phyloP scores from a whole-genome alignment of 2,888 invertebrate species.

The Petrolisthes cinctipes region DNA sequence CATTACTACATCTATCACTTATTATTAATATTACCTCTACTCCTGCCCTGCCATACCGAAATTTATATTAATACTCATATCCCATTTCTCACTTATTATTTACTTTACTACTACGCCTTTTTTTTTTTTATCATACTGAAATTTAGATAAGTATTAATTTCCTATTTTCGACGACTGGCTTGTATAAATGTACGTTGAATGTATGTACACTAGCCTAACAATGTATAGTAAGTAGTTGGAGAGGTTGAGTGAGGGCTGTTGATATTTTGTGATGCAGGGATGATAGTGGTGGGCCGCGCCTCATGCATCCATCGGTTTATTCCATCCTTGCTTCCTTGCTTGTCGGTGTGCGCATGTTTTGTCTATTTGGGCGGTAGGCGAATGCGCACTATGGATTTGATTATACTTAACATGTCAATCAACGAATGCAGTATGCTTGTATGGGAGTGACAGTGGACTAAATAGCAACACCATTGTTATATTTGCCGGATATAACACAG shows the following conservation, averaged over 20 bases:
- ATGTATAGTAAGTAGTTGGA: neutral
- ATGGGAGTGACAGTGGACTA: too few species aligned
- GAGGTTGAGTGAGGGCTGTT: neutral
- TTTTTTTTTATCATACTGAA: too few species aligned
- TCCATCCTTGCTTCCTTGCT: neutral
- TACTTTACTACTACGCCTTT: neutral
- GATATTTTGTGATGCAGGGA: conserved; percentile 1
- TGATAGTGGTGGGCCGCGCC: neutral
- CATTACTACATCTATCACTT: too few species aligned
- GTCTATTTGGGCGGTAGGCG: neutral
- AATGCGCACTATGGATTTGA: neutral
- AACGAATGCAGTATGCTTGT: neutral
- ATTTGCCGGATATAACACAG: too few species aligned
- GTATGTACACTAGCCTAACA: too few species aligned
- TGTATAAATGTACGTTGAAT: too few species aligned
- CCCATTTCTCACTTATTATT: neutral
- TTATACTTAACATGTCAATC: neutral
- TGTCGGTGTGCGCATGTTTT: conserved; percentile 10
- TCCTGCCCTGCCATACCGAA: neutral
- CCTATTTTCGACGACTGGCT: too few species aligned
- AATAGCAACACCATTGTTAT: too few species aligned
- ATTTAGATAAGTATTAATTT: too few species aligned
- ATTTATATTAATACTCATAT: neutral
- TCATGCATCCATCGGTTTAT: neutral
- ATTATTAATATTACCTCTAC: too few species aligned